phyloP scores from a whole-genome alignment of 1,140 invertebrate species.

The Drosophila oshimai region DNA sequence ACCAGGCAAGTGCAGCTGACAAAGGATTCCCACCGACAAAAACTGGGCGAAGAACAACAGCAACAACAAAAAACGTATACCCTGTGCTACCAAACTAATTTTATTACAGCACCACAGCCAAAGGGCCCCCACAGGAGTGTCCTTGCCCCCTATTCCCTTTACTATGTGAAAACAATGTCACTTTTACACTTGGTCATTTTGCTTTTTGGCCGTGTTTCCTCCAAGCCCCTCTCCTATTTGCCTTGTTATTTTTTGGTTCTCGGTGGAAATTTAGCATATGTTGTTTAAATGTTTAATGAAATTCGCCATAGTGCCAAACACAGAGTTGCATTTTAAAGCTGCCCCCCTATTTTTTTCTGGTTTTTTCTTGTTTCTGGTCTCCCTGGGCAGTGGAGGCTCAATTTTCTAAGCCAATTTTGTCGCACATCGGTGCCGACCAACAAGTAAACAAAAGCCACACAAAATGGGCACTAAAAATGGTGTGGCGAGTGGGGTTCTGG shows the following conservation, averaged over 20 bases:
- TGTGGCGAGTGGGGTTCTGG: neutral
- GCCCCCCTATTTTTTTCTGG: neutral
- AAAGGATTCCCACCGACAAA: slow-evolving; percentile 25
- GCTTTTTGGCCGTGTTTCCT: slow-evolving; percentile 29
- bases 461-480: slow-evolving; percentile 26
- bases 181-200: slow-evolving; percentile 76
- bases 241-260: slow-evolving; percentile 22
- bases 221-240: neutral
- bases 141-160: neutral
- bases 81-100: slow-evolving; percentile 53
- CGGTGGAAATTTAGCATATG: slow-evolving; percentile 73
- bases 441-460: slow-evolving; percentile 39
- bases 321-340: slow-evolving; percentile 78
- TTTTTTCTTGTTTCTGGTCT: slow-evolving; percentile 12
- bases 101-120: slow-evolving; percentile 65
- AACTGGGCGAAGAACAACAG: slow-evolving; percentile 6
- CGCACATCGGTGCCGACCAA: slow-evolving; percentile 47
- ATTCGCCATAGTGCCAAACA: slow-evolving; percentile 65
- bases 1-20: slow-evolving; percentile 37
- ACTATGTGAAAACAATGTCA: slow-evolving; percentile 62
- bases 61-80: slow-evolving; percentile 6
- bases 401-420: slow-evolving; percentile 79
- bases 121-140: slow-evolving; percentile 60
- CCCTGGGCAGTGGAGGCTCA: slow-evolving; percentile 57
- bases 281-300: slow-evolving; percentile 79